Evolutionary conservation across 2,888 invertebrate species (phyloP), one percentile per base, ranked within the genome.

Genomic region (Chymomyza procnemis): DNA sequence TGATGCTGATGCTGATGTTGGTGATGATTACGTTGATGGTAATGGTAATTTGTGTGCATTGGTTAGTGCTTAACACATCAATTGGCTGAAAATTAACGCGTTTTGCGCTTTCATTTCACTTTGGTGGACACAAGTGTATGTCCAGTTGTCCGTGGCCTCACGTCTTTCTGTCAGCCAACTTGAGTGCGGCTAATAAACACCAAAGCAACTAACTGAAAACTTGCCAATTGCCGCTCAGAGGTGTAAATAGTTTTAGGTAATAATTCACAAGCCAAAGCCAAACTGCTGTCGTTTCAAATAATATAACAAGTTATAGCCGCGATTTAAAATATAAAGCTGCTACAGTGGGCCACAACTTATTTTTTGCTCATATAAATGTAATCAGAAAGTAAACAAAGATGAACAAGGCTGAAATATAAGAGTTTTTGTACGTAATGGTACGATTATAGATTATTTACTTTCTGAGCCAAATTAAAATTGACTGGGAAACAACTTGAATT

Each of bases 21-120:
- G 14, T 50, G 26, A 26, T 26, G 26, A 26, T 41, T 9, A 12
- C 12, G 3, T 1, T 41, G 34, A n/a, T 50, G 3, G 4, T 8
- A 18, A 50, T 18, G 14, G 18, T 12, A 54, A 54, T 64, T 63
- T 59, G 54, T 73, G 66, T 64, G 56, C 71, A n/a, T n/a, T n/a
- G 55, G 55, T 30, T 18, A 55, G 3, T 18, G 71, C 64, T 55
- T 64, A 69, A 70, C 77, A 73, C 73, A 71, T 79, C 81, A 81
- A 82, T 79, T 87, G 85, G 71, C 75, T 73, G 71, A 72, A 82
- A 87, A 87, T 87, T 83, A 87, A 83, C 86, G 83, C 81, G 85
- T 75, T 87, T 87, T 74, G 80, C 79, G 86, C 83, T 83, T 85
- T 85, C 80, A 71, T 76, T 65, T 85, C 80, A 71, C 74, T 65